Conservation (phyloP, 2,888 invertebrate species). For the Norana najaformis region DNA sequence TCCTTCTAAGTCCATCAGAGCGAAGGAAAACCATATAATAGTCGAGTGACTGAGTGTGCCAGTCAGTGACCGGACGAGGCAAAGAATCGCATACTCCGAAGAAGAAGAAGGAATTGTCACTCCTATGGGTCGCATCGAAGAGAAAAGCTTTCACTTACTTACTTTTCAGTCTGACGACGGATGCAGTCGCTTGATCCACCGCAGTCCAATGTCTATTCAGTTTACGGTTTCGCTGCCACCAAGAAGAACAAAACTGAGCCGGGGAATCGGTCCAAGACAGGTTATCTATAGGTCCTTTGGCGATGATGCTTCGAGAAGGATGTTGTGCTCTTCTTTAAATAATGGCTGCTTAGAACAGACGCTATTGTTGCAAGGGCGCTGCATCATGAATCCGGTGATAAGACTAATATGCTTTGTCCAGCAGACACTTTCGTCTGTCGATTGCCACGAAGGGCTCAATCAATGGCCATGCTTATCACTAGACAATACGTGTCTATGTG, state of each 20-base stretch:
- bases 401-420: background rate
- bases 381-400: background rate
- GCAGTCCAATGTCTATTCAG: background rate
- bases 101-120: background rate
- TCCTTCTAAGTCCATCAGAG: background rate
- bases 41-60: background rate
- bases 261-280: background rate
- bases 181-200: background rate
- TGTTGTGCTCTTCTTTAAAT: background rate
- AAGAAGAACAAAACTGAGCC: background rate
- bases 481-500: background rate
- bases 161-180: background rate
- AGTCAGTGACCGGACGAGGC: background rate
- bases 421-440: background rate
- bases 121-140: background rate
- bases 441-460: background rate
- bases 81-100: background rate
- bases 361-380: background rate
- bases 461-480: background rate
- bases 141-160: background rate
- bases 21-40: background rate
- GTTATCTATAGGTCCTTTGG: background rate
- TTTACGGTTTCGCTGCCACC: background rate
- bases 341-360: constrained; percentile 1
- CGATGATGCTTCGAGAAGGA: background rate